Conservation (phyloP, 2,888 invertebrate species). For the Callyntrura guangdongensis region DNA sequence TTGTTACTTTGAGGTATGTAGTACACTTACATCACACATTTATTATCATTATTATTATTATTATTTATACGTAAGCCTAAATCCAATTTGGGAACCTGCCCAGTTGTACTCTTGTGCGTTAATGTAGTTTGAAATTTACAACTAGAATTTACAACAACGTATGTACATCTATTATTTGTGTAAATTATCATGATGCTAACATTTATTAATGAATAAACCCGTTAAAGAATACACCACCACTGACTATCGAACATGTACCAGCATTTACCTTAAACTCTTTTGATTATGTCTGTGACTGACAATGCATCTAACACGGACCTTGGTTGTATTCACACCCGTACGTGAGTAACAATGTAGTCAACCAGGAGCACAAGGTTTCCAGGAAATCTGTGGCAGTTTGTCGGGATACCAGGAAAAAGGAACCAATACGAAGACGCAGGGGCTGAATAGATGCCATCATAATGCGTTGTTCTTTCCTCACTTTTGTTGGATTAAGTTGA, state of each 20-base stretch:
- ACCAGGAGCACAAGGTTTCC: constrained; percentile 77
- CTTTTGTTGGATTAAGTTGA: constrained; percentile 71
- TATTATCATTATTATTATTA: too few relatives aligned
- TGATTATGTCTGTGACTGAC: too few relatives aligned
- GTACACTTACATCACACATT: background rate
- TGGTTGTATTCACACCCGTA: constrained; percentile 74
- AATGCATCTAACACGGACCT: constrained; percentile 42
- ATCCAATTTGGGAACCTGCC: background rate
- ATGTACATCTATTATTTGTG: background rate
- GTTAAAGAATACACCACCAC: too few relatives aligned
- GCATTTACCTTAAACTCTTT: too few relatives aligned
- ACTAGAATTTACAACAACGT: background rate
- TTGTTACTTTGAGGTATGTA: constrained; percentile 9
- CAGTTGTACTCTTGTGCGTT: background rate
- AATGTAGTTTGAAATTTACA: background rate
- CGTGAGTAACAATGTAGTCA: constrained; percentile 74
- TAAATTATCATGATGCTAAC: background rate
- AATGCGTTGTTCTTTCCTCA: constrained; percentile 71
- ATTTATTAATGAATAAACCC: background rate
- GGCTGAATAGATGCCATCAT: constrained; percentile 75
- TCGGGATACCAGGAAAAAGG: constrained; percentile 73
- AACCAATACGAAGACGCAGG: constrained; percentile 69
- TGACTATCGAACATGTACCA: too few relatives aligned
- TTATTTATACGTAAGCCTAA: too few relatives aligned
- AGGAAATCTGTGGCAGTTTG: constrained; percentile 73